Base-by-base conservation (phyloP, 2,888 invertebrate species). In the Iphiclides podalirius region DNA sequence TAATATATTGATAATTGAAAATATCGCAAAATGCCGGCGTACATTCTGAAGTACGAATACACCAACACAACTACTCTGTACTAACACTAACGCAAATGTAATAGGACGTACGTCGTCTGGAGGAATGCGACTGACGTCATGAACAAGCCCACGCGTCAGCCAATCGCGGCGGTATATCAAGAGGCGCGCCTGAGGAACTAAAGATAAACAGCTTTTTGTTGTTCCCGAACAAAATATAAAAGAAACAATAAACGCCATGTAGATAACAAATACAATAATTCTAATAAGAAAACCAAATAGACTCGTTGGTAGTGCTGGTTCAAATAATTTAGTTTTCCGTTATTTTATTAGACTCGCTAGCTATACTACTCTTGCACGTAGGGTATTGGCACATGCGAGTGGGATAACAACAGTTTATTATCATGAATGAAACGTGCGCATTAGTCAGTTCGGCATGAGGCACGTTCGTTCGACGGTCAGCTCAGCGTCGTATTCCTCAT, bases 131-230 rank as follows among this genome's bases (percentile, higher is more conserved):
- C 62, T 84, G 84, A 87, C 88, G 87, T 86, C 83, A 84, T 65
- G 79, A 86, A 65, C 88, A 86, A 86, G 87, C 87, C 88, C 87
- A 87, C 66, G 61, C 81, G 72, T 63, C 69, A 66, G 60, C 88
- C 87, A 88, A 88, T 88, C 84, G 82, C 72, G 65, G 80, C 90
- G 64, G 72, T 90, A 58, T 79, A 90, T 63, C 84, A 81, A 77
- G 89, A 90, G 80, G 93, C 92, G 62, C 85, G 93, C 62, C 82
- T 90, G 64, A 88, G 89, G 83, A 90, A 90, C 61, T 55, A 56
- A 35, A 52, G 61, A 69, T 65, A 61, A 64, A 61, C 55, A 60
- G 52, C 52, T 26, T 33, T 47, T 31, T 41, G n/a, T 20, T 17
- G 7, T 28, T 11, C 16, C n/a, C 35, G 4, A 12, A 2, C 15